Evolutionary conservation across 2,888 invertebrate species (phyloP), one percentile per base, ranked within the genome.

Genomic region (Charanyca ferruginea): DNA sequence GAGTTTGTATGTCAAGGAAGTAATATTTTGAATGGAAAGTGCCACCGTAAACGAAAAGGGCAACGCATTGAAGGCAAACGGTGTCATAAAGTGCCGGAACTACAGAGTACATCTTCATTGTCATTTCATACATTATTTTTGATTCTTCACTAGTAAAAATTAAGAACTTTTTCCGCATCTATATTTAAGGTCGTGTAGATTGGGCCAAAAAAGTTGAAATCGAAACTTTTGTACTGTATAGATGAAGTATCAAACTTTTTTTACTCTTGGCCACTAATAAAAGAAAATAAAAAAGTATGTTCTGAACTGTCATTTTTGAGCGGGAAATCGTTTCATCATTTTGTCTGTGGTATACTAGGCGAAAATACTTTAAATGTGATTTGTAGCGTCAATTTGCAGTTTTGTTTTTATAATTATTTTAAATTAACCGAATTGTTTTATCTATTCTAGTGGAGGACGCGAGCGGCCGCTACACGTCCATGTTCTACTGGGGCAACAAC

Each of bases 401-500:
- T 3, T 38, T 28, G 4, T 13, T n/a, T 22, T 20, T 32, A 20
- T 20, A 20, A 13, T n/a, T 6, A 1, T 6, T 20, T 3, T 25
- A n/a, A n/a, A 25, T 16, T 48, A 32, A 52, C 13, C 9, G 0
- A 4, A 20, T 1, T 13, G 1, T 42, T 47, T 51, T n/a, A 28
- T 77, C 67, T 55, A 80, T 87, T 80, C 1, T 89, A 95, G 95
- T 95, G 95, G 95, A 95, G 63, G 95, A 95, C 72, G 97, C 98
- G 23, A 97, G 97, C 85, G 98, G 98, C 0, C 96, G 97, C 73
- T 98, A 98, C 90, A 97, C 97, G 16, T 97, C 97, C 1, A 97
- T 97, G 90, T 97, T 97, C 96, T 97, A 97, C 93, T 98, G 97
- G 96, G 98, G 98, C 65, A 98, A 98, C 92, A 97, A 97, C 90